phyloP scores from a whole-genome alignment of 2,797 vertebrate genomes.

The Centroberyx gerrardi region DNA sequence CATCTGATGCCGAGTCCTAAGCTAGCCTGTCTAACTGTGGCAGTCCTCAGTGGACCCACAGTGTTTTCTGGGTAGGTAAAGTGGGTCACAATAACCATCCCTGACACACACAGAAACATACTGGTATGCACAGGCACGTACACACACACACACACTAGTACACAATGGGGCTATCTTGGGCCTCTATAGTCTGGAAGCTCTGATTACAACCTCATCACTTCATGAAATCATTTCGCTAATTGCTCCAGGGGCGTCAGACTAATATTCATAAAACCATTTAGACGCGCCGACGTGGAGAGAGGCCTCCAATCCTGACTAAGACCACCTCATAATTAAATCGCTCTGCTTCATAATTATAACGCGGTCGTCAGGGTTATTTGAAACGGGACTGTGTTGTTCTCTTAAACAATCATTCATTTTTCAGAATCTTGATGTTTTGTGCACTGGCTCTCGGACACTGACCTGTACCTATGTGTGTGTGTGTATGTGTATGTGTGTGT shows the following conservation, averaged over 20 bases:
- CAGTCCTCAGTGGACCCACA: conserved; percentile 27
- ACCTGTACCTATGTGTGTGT: conserved; percentile 27
- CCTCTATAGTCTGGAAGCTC: conserved; percentile 17
- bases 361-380: conserved; percentile 30
- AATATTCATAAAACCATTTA: conserved; percentile 51
- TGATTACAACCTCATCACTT: conserved; percentile 31
- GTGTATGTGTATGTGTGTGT: conserved; percentile 1
- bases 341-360: conserved; percentile 34
- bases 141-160: conserved; percentile 4
- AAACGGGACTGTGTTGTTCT: conserved; percentile 27
- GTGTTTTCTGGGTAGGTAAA: conserved; percentile 22
- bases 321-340: conserved; percentile 53
- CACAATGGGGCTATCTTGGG: not conserved
- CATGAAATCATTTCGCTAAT: conserved; percentile 47
- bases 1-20: conserved; percentile 35
- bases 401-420: conserved; percentile 47
- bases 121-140: not conserved
- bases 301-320: conserved; percentile 21
- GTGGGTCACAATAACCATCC: conserved; percentile 41
- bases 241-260: conserved; percentile 32
- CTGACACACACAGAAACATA: not conserved
- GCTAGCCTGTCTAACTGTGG: conserved; percentile 24
- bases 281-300: conserved; percentile 14
- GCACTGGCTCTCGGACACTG: conserved; percentile 18
- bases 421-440: conserved; percentile 8